Percentiles rank a stretch among this genome's conserved stretches.
Evolutionary conservation across 2,113 vertebrate genomes (phyloP).

Genomic region (Antechinus flavipes): DNA sequence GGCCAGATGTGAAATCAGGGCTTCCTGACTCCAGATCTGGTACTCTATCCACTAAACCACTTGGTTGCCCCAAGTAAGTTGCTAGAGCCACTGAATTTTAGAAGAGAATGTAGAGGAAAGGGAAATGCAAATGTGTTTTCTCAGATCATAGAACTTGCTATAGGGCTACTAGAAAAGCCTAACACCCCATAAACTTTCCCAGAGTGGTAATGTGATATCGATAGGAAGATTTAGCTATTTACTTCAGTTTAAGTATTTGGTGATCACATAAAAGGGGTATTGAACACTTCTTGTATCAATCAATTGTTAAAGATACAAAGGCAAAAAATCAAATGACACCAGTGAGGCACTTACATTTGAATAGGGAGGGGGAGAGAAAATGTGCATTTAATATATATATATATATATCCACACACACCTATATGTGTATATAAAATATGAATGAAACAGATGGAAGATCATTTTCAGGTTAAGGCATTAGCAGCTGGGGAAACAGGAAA

Average conservation of each 20-base stretch:
- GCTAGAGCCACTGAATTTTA: slow-evolving; percentile 30
- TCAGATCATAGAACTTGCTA: not conserved
- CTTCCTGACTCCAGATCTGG: not conserved
- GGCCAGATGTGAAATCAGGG: not conserved
- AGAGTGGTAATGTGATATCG: not conserved
- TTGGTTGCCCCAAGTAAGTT: not conserved
- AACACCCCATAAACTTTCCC: not conserved
- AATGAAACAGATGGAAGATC: too few relatives aligned
- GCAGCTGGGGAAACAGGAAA: not conserved
- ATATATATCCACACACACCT: too few relatives aligned
- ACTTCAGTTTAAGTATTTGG: not conserved
- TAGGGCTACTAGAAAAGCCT: not conserved
- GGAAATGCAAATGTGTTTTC: not conserved
- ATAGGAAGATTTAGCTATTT: not conserved
- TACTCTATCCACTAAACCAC: too few relatives aligned
- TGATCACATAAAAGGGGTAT: not conserved
- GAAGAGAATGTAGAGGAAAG: slow-evolving; percentile 2
- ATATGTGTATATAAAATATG: too few relatives aligned
- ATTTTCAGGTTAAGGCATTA: too few relatives aligned
- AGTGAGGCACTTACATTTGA: too few relatives aligned
- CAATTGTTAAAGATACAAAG: not conserved
- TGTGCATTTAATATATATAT: too few relatives aligned
- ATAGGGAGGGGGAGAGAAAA: too few relatives aligned
- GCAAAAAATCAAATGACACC: too few relatives aligned
- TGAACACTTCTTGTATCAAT: not conserved